These are phyloP conservation scores for Chinchilla lanigera DNA, from an alignment of 2,113 vertebrate genomes.

Conservation along the genomic window DNA sequence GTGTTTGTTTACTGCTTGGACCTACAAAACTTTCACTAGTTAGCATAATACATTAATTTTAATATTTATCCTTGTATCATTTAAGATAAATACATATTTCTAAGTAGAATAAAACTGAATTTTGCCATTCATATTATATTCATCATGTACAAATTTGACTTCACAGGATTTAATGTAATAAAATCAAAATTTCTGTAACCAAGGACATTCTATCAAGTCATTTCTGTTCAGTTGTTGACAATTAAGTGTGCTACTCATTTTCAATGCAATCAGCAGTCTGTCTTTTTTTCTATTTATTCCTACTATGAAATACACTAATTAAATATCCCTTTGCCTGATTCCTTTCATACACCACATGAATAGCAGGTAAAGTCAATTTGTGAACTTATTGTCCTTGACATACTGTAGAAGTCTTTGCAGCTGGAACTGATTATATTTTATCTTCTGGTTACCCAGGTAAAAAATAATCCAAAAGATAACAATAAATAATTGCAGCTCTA, in stretches of 20 bases:
- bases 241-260: conserved; percentile 51
- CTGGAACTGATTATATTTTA: conserved; percentile 84
- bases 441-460: conserved; percentile 80
- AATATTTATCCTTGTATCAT: not conserved
- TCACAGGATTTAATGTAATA: conserved; percentile 15
- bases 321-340: conserved; percentile 70
- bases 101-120: conserved; percentile 11
- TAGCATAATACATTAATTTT: not conserved
- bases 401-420: conserved; percentile 78
- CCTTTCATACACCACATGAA: conserved; percentile 72
- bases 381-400: conserved; percentile 83
- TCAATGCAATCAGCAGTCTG: conserved; percentile 53
- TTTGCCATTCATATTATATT: not conserved
- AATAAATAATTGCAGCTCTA: conserved; percentile 81
- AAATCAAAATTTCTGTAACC: conserved; percentile 41
- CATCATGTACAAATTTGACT: conserved; percentile 1
- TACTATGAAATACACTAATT: conserved; percentile 73
- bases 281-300: conserved; percentile 68
- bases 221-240: conserved; percentile 33
- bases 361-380: conserved; percentile 82
- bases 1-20: not conserved
- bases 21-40: not conserved
- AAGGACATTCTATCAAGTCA: conserved; percentile 51
- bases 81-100: not conserved
- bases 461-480: conserved; percentile 83